A percentile compares a stretch with the other conserved stretches of the same genome.
Evolutionary conservation across 2,888 invertebrate genomes (phyloP).

Genomic region (Megamerina dolium): DNA sequence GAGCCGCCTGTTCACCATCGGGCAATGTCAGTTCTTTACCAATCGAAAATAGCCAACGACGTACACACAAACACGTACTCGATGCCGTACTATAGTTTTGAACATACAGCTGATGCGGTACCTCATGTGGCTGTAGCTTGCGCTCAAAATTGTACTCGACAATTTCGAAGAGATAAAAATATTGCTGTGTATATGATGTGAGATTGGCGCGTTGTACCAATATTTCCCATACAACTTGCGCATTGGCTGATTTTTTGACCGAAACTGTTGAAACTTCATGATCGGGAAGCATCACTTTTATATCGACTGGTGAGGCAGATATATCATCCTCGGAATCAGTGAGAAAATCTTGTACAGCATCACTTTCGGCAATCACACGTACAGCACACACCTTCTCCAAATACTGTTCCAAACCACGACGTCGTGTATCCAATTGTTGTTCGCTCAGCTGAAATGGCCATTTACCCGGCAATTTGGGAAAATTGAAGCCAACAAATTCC

Average conservation of each 20-base stretch:
- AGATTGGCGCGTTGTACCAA: slow-evolving; percentile 80
- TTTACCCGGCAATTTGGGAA: slow-evolving; percentile 96
- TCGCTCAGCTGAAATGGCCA: slow-evolving; percentile 97
- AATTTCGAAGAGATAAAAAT: slow-evolving; percentile 94
- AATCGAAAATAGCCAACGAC: slow-evolving; percentile 81
- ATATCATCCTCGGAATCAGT: slow-evolving; percentile 85
- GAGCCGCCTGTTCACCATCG: slow-evolving; percentile 67
- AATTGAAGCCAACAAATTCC: slow-evolving; percentile 91
- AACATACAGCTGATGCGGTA: slow-evolving; percentile 95
- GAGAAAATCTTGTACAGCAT: slow-evolving; percentile 94
- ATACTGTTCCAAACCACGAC: slow-evolving; percentile 96
- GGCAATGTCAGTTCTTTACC: slow-evolving; percentile 61
- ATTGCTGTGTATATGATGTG: slow-evolving; percentile 73
- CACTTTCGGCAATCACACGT: slow-evolving; percentile 94
- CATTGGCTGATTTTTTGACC: slow-evolving; percentile 80
- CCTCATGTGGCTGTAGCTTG: slow-evolving; percentile 87
- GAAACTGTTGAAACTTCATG: slow-evolving; percentile 83
- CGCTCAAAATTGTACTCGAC: slow-evolving; percentile 96
- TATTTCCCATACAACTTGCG: slow-evolving; percentile 84
- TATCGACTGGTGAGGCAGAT: slow-evolving; percentile 68
- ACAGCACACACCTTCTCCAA: slow-evolving; percentile 97
- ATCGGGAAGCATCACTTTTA: slow-evolving; percentile 82
- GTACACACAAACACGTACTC: slow-evolving; percentile 83
- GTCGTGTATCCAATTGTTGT: slow-evolving; percentile 90
- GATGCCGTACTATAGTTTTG: slow-evolving; percentile 98